phyloP scores from a whole-genome alignment of 2,113 vertebrate species.

The Chrysochloris asiatica region DNA sequence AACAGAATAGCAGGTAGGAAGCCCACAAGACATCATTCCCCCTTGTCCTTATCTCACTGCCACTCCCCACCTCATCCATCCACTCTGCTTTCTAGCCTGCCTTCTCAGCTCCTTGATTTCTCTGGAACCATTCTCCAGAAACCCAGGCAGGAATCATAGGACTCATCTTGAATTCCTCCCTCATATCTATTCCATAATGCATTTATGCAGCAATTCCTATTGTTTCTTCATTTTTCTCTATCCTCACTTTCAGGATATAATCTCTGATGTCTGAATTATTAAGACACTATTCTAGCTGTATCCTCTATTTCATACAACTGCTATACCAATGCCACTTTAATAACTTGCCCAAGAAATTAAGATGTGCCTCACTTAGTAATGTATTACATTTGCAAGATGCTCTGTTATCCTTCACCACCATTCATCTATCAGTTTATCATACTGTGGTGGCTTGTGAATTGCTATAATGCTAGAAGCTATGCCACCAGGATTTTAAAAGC shows the following conservation, averaged over 20 bases:
- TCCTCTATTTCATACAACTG: not conserved
- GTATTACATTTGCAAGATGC: no score
- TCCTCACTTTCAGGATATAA: not conserved
- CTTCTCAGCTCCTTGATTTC: not conserved
- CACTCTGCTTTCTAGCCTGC: not conserved
- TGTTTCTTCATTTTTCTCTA: not conserved
- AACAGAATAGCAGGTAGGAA: not conserved
- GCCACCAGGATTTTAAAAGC: no score
- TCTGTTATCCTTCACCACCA: no score
- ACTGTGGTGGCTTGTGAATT: no score
- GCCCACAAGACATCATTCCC: not conserved
- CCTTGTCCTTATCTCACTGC: no score
- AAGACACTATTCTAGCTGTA: not conserved
- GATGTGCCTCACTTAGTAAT: not conserved
- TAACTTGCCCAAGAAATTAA: not conserved
- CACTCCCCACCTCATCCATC: not conserved
- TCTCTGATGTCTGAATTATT: not conserved
- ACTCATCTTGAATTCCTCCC: not conserved
- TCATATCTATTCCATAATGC: not conserved
- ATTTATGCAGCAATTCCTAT: not conserved
- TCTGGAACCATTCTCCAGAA: not conserved
- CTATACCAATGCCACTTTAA: not conserved
- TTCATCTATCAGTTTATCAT: no score
- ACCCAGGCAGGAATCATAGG: not conserved
- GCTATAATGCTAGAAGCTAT: no score